These are phyloP conservation scores for Bombylius discolor DNA, from an alignment of 2,888 invertebrate genomes.

Conservation along the genomic window DNA sequence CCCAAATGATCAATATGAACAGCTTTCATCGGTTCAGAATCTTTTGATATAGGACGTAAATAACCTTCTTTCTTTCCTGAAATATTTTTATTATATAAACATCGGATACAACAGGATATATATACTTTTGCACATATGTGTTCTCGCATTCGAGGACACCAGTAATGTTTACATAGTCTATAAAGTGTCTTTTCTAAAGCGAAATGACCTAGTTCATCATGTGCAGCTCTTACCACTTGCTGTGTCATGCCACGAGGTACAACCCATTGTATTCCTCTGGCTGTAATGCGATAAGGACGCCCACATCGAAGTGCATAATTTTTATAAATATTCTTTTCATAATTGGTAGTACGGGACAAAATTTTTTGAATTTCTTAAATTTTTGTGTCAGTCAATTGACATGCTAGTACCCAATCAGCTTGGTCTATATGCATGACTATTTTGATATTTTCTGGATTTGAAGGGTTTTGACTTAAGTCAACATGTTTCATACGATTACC, in stretches of 20 bases:
- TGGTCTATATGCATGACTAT: background rate
- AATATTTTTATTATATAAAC: background rate
- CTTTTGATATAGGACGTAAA: background rate
- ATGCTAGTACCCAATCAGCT: background rate
- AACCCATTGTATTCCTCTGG: background rate
- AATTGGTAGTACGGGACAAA: background rate
- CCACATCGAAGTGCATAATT: background rate
- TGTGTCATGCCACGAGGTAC: background rate
- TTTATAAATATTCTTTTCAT: background rate
- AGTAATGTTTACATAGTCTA: background rate
- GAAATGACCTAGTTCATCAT: slow-evolving; percentile 1
- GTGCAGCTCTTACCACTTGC: background rate
- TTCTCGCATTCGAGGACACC: background rate
- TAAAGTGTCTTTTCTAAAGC: background rate
- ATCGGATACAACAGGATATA: background rate
- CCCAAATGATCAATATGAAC: background rate
- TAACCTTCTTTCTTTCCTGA: background rate
- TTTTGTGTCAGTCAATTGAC: background rate
- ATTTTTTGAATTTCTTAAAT: background rate
- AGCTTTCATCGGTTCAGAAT: background rate
- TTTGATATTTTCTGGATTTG: no score
- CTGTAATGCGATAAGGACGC: background rate
- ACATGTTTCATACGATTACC: background rate
- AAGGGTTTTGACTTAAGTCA: background rate
- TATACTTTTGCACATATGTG: slow-evolving; percentile 2